phyloP scores from a whole-genome alignment of 2,113 vertebrate species.

The Halichoeres trimaculatus region DNA sequence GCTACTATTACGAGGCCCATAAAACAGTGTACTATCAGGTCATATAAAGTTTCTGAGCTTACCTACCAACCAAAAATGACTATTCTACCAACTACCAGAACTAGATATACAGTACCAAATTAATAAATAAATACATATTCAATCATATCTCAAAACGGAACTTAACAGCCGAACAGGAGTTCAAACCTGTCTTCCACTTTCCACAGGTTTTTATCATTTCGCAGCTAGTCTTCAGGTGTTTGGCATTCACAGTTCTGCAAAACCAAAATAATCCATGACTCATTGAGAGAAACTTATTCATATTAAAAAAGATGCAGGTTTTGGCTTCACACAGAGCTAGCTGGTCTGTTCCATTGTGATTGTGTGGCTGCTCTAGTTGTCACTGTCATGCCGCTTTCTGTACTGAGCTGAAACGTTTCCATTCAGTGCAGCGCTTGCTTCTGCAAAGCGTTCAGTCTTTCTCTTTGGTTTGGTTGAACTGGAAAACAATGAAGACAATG shows the following conservation, averaged over 20 bases:
- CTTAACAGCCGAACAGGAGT: background rate
- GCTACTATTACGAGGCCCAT: background rate
- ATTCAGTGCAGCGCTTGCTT: slow-evolving; percentile 23
- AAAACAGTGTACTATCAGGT: background rate
- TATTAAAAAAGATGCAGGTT: background rate
- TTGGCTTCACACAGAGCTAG: slow-evolving; percentile 46
- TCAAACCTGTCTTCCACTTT: slow-evolving; percentile 12
- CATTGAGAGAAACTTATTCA: background rate
- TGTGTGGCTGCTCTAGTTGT: slow-evolving; percentile 35
- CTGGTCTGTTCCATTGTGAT: slow-evolving; percentile 43
- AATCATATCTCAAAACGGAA: slow-evolving; percentile 21
- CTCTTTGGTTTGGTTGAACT: slow-evolving; percentile 65
- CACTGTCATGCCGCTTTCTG: slow-evolving; percentile 28
- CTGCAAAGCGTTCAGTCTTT: slow-evolving; percentile 27
- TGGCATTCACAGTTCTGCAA: slow-evolving; percentile 7
- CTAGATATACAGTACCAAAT: background rate
- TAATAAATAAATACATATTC: slow-evolving; percentile 40
- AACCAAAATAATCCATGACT: background rate
- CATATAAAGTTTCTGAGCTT: background rate
- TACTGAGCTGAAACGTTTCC: slow-evolving; percentile 19
- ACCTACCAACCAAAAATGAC: no score
- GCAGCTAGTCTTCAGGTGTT: background rate
- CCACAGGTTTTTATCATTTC: background rate
- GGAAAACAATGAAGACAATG: slow-evolving; percentile 24
- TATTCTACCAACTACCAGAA: background rate